Base-by-base conservation (phyloP, 2,113 vertebrate species). In the Chaetura pelagica region DNA sequence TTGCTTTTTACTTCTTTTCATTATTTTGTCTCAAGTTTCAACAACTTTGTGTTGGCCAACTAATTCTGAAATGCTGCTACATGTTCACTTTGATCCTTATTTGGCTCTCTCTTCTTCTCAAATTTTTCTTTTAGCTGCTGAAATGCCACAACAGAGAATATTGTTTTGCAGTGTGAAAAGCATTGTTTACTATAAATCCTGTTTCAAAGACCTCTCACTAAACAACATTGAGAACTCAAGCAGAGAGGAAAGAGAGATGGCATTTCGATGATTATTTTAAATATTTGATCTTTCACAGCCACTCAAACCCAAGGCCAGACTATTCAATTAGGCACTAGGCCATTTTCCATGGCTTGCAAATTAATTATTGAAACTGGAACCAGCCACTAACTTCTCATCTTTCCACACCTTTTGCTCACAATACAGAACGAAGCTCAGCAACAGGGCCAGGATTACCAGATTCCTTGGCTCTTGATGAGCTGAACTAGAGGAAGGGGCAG, bases 251-350 rank as follows among this genome's bases (percentile, higher is more conserved):
- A 91, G 91, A 87, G 58, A 85, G 29, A 74, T 63, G 40, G 79
- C 84, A 71, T 83, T 95, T 95, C 95, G 68, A 81, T 77, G 15
- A 85, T 87, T 92, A 76, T 95, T 96, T 84, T 86, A 84, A 95
- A 94, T 68, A 88, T 81, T 77, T 90, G 87, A 84, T 95, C 79
- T 88, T 91, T 84, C 79, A 90, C 61, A 92, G 72, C 51, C 96
- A 90, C 38, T 63, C 68, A 71, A 87, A 77, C 61, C 66, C 59
- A 74, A 78, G 75, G 79, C 68, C 85, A 90, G 64, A 69, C 75
- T 96, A 91, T 94, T 94, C 90, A 96, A 90, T 89, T 90, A 96
- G 91, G 75, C 88, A 94, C 48, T 80, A 71, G 72, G 93, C 89
- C 76, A 93, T 84, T 91, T 94, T 76, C 59, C 64, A 71, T 67